A percentile compares a stretch with the other conserved stretches of the same genome.
phyloP scores from a whole-genome alignment of 2,113 vertebrate genomes.

The Alligator sinensis region DNA sequence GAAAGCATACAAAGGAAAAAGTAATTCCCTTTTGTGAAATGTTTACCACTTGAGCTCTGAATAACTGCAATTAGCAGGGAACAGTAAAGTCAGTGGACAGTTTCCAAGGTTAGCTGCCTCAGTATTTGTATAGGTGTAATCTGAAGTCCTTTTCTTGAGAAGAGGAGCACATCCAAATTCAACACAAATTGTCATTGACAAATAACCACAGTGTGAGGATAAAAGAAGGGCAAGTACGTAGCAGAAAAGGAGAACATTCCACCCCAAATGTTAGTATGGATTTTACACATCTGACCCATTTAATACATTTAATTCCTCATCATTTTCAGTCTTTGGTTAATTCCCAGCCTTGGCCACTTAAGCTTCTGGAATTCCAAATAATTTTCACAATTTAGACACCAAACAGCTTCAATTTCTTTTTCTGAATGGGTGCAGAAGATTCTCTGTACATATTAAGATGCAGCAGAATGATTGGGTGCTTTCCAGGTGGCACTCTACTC shows the following conservation, averaged over 20 bases:
- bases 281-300: slow-evolving; percentile 20
- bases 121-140: slow-evolving; percentile 62
- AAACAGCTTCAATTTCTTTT: slow-evolving; percentile 26
- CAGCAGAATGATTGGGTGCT: slow-evolving; percentile 46
- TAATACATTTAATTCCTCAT: background rate
- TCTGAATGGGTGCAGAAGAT: slow-evolving; percentile 45
- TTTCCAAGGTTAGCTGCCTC: slow-evolving; percentile 53
- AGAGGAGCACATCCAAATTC: slow-evolving; percentile 46
- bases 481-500: slow-evolving; percentile 63
- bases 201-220: slow-evolving; percentile 43
- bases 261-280: slow-evolving; percentile 8
- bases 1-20: slow-evolving; percentile 17
- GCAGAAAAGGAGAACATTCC: slow-evolving; percentile 19
- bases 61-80: slow-evolving; percentile 75
- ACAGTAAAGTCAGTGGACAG: slow-evolving; percentile 59
- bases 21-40: background rate
- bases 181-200: slow-evolving; percentile 64
- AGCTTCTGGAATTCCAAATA: background rate
- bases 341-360: background rate
- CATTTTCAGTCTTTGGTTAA: background rate
- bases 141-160: slow-evolving; percentile 33
- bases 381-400: slow-evolving; percentile 24
- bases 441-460: slow-evolving; percentile 64
- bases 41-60: slow-evolving; percentile 60
- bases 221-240: slow-evolving; percentile 52